Base-by-base conservation (phyloP, 2,113 vertebrate genomes). In the Lichenostomus cassidix region DNA sequence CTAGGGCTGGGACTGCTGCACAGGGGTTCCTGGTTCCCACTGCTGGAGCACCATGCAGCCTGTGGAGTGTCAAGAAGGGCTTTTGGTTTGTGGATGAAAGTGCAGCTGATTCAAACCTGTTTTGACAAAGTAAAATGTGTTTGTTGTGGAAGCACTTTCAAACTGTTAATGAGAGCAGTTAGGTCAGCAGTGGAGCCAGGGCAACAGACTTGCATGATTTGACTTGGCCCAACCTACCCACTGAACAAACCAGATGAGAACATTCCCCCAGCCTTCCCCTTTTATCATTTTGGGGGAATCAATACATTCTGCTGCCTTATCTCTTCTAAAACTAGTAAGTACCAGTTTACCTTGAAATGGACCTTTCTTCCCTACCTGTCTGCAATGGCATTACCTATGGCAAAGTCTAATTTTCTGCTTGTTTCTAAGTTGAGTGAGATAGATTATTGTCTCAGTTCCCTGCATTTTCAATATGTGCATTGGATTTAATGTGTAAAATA, bases 31-130 rank as follows among this genome's bases (percentile, higher is more conserved):
- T 20, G 28, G 28, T 10, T 90, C 35, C 44, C 3, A 0, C 22
- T 46, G 37, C 20, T 0, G 0, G 27, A 31, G 60, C 21, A 50
- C 7, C 1, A 1, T 1, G 1, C 20, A 69, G 49, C 28, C 31
- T 52, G 49, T 0, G 0, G 17, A 17, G 29, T 11, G 5, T 9
- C 0, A 3, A 33, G 62, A 73, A 76, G 46, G 19, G 35, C 23
- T 35, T 81, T 75, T 82, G 41, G 44, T 69, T 68, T 85, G n/a
- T 0, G 8, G 3, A 42, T 90, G 33, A 58, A 77, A 47, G 12
- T 4, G 3, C 55, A 33, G 59, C 41, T 79, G 49, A 29, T 76
- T 82, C 63, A 65, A 69, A 62, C 28, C 44, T 90, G n/a, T 91
- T 96, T 90, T 83, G 75, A 82, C 53, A 83, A 79, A 85, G 37